A percentile compares a stretch with the other conserved stretches of the same genome.
Evolutionary conservation across 2,113 vertebrate genomes (phyloP).

Genomic region (Xenopus laevis): DNA sequence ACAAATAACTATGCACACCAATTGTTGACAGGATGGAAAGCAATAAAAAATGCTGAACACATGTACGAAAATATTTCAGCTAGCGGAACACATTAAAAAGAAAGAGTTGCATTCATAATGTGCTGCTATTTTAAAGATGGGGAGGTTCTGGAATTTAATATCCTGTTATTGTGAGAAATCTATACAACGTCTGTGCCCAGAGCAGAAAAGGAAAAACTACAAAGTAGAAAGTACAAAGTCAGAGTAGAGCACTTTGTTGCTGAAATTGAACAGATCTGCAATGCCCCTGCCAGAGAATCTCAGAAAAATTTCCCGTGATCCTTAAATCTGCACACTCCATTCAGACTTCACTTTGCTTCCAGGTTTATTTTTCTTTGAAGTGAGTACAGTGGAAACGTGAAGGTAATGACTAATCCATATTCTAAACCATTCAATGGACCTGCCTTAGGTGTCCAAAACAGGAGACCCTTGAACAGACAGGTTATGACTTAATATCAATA

Average conservation of each 20-base stretch:
- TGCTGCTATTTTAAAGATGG: conserved; percentile 45
- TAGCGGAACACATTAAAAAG: conserved; percentile 38
- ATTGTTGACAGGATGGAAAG: conserved; percentile 42
- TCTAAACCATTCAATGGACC: conserved; percentile 27
- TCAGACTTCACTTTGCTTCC: conserved; percentile 37
- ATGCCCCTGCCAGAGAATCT: conserved; percentile 33
- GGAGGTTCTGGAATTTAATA: conserved; percentile 45
- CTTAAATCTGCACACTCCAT: conserved; percentile 45
- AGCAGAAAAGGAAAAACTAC: conserved; percentile 40
- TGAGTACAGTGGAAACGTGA: conserved; percentile 43
- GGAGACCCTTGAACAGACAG: conserved; percentile 13
- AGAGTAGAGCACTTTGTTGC: conserved; percentile 34
- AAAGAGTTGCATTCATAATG: conserved; percentile 38
- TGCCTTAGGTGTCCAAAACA: conserved; percentile 16
- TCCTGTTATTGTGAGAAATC: conserved; percentile 40
- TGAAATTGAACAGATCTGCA: conserved; percentile 48
- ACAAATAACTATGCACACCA: conserved; percentile 40
- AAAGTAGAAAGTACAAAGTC: conserved; percentile 44
- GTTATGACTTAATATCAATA: conserved; percentile 12
- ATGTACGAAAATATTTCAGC: conserved; percentile 37
- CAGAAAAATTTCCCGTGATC: conserved; percentile 46
- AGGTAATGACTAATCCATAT: conserved; percentile 43
- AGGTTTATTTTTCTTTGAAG: conserved; percentile 47
- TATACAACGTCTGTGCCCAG: conserved; percentile 42
- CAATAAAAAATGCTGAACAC: conserved; percentile 44